phyloP scores from a whole-genome alignment of 2,888 invertebrate genomes.

The Diploptera punctata region DNA sequence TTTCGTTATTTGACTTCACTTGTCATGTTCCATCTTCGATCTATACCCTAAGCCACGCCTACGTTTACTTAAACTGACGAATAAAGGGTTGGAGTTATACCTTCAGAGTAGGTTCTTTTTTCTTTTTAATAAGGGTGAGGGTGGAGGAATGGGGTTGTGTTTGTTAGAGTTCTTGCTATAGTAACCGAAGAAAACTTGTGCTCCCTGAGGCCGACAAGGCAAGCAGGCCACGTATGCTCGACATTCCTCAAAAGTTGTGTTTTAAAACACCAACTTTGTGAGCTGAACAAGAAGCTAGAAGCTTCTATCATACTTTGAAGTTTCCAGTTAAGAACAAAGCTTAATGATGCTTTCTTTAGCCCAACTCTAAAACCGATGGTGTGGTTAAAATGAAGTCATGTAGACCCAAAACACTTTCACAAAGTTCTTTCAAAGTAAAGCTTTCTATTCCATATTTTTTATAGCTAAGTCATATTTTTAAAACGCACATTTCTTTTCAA shows the following conservation, averaged over 20 bases:
- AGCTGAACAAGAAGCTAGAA: too few species aligned
- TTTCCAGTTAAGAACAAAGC: too few species aligned
- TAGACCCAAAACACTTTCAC: too few species aligned
- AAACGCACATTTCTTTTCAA: too few species aligned
- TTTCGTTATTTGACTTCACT: slow-evolving; percentile 27
- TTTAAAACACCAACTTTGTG: too few species aligned
- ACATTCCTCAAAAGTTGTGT: neutral
- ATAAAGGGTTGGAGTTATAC: slow-evolving; percentile 17
- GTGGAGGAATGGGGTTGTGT: neutral
- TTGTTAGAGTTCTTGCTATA: neutral
- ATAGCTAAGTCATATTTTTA: too few species aligned
- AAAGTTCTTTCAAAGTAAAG: too few species aligned
- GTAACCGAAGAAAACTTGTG: slow-evolving; percentile 6
- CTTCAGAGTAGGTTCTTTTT: neutral
- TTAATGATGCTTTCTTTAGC: too few species aligned
- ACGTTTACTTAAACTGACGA: slow-evolving; percentile 28
- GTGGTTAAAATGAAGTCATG: too few species aligned
- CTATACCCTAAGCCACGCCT: slow-evolving; percentile 31
- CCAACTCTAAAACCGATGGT: too few species aligned
- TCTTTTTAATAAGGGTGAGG: neutral
- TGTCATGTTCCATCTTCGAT: slow-evolving; percentile 29
- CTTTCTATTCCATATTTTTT: too few species aligned
- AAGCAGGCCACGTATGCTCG: neutral
- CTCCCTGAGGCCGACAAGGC: neutral
- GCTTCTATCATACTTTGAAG: too few species aligned